Conservation (phyloP, 1,140 invertebrate genomes). For the Parapsyche elsis region DNA sequence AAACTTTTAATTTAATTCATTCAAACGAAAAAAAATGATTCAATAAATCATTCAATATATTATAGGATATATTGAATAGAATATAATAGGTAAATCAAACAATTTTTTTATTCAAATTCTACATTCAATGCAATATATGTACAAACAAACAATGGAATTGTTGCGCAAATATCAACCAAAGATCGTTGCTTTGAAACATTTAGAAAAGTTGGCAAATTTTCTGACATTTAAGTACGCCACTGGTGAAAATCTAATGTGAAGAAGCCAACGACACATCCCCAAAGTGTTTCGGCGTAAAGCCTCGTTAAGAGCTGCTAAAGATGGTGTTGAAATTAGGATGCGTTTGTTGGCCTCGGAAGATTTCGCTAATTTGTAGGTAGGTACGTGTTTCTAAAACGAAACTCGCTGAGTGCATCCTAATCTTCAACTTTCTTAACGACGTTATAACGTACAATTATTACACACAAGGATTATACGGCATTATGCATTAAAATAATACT, state of each 20-base stretch:
- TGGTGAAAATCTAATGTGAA: slow-evolving; percentile 32
- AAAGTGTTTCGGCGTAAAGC: slow-evolving; percentile 42
- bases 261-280: slow-evolving; percentile 42
- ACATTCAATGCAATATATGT: not conserved
- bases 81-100: no score
- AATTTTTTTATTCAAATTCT: no score
- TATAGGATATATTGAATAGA: not conserved
- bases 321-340: slow-evolving; percentile 41
- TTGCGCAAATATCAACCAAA: not conserved
- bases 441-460: not conserved
- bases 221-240: slow-evolving; percentile 6
- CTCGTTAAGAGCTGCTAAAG: slow-evolving; percentile 31
- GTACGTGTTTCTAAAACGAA: slow-evolving; percentile 4
- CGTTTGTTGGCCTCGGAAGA: slow-evolving; percentile 40
- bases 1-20: not conserved
- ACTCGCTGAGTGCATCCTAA: slow-evolving; percentile 29
- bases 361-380: slow-evolving; percentile 48
- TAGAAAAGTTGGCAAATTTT: not conserved
- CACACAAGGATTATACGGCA: no score
- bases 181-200: no score
- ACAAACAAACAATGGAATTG: not conserved
- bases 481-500: no score
- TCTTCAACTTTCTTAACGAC: slow-evolving; percentile 31
- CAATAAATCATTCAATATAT: not conserved
- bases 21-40: not conserved